Evolutionary conservation across 2,113 vertebrate genomes (phyloP).

Genomic region (Oenanthe melanoleuca): DNA sequence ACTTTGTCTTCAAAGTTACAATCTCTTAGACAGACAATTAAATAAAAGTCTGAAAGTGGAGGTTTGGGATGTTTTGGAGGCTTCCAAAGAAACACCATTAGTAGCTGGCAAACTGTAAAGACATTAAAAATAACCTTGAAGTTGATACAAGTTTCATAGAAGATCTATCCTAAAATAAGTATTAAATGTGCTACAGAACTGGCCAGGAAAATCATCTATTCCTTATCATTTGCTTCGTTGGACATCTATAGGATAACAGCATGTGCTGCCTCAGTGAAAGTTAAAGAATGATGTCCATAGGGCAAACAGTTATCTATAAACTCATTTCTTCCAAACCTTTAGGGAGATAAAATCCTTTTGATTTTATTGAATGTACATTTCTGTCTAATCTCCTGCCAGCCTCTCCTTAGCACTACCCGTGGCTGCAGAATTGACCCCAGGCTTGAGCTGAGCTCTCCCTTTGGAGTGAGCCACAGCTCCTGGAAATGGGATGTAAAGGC

Average conservation of each 20-base stretch:
- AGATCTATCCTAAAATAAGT: neutral
- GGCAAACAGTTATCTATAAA: constrained; percentile 68
- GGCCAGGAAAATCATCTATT: neutral
- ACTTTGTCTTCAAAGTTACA: constrained; percentile 62
- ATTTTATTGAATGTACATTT: constrained; percentile 67
- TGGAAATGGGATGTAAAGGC: constrained; percentile 42
- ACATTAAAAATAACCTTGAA: constrained; percentile 30
- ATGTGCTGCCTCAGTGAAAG: constrained; percentile 12
- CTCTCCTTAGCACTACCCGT: constrained; percentile 58
- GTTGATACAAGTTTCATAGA: constrained; percentile 38
- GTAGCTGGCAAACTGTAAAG: constrained; percentile 66
- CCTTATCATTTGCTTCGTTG: neutral
- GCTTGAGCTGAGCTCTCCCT: constrained; percentile 66
- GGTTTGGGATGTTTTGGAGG: constrained; percentile 59
- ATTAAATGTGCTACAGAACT: neutral
- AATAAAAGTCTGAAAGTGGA: constrained; percentile 55
- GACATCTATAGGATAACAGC: neutral
- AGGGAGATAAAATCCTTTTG: constrained; percentile 65
- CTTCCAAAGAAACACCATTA: constrained; percentile 53
- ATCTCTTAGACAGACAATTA: constrained; percentile 62
- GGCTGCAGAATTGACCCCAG: constrained; percentile 70
- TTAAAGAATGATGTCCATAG: constrained; percentile 46
- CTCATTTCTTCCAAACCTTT: constrained; percentile 62
- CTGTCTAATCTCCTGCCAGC: constrained; percentile 55
- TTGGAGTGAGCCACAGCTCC: constrained; percentile 48